Evolutionary conservation across 2,797 vertebrate genomes (phyloP).

Genomic region (Sebastes matsubarae): DNA sequence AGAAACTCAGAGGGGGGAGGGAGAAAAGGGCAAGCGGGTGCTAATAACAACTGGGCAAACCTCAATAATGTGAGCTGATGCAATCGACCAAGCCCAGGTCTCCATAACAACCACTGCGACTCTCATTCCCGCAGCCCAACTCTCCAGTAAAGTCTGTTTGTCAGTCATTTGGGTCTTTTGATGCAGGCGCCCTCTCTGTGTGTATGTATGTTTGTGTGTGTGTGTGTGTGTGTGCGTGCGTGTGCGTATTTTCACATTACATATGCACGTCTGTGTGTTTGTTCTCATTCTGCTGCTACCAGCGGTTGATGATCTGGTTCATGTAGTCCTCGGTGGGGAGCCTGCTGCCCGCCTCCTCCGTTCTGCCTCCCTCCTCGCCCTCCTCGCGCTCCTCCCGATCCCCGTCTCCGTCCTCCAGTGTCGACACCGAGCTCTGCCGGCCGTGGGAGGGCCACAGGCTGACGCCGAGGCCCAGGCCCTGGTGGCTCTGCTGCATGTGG

Average conservation of each 20-base stretch:
- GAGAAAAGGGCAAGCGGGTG: conserved; percentile 40
- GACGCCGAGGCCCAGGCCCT: conserved; percentile 80
- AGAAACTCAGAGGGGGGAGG: conserved; percentile 13
- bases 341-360: conserved; percentile 87
- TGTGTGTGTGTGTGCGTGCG: conserved; percentile 6
- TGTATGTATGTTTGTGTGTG: conserved; percentile 1
- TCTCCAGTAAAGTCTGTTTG: conserved; percentile 41
- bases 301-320: conserved; percentile 99
- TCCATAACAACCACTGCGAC: conserved; percentile 62
- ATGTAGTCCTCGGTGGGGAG: conserved; percentile 99
- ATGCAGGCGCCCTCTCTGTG: conserved; percentile 35
- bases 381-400: conserved; percentile 77
- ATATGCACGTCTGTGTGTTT: conserved; percentile 43
- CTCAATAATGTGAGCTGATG: conserved; percentile 60
- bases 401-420: conserved; percentile 66
- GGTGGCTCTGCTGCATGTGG: conserved; percentile 88
- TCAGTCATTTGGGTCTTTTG: conserved; percentile 51
- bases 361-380: conserved; percentile 81
- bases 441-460: conserved; percentile 78
- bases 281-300: conserved; percentile 85
- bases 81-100: conserved; percentile 52
- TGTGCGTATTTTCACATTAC: conserved; percentile 50
- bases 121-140: conserved; percentile 39
- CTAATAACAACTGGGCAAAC: conserved; percentile 63
- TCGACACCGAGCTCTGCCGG: conserved; percentile 61